Conservation (phyloP, 1,140 invertebrate species). For the Gonatopus flavifemur region DNA sequence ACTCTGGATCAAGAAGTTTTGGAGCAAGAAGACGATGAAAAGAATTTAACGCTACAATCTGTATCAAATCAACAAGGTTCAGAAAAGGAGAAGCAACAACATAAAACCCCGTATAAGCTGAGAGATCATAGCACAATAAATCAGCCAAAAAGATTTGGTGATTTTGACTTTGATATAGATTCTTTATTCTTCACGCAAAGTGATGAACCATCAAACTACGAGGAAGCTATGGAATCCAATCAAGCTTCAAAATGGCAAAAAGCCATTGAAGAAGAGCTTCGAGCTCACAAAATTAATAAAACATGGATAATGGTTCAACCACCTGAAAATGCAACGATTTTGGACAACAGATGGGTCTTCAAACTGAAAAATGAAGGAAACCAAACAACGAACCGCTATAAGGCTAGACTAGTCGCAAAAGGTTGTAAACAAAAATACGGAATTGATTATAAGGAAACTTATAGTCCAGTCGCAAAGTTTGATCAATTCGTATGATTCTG, state of each 20-base stretch:
- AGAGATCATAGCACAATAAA: no score
- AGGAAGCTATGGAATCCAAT: slow-evolving; percentile 7
- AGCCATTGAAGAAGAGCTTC: not conserved
- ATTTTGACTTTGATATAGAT: no score
- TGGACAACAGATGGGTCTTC: not conserved
- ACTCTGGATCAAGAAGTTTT: no score
- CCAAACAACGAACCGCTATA: slow-evolving; percentile 33
- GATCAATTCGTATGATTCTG: slow-evolving; percentile 30
- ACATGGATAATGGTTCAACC: slow-evolving; percentile 2
- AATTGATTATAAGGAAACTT: slow-evolving; percentile 34
- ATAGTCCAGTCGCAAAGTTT: slow-evolving; percentile 34
- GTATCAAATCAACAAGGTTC: no score
- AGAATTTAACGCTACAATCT: no score
- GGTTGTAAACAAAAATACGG: slow-evolving; percentile 25
- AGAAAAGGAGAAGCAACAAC: no score
- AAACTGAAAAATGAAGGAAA: slow-evolving; percentile 27
- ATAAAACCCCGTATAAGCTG: no score
- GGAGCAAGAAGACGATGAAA: no score
- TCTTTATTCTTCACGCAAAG: no score
- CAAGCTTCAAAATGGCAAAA: not conserved
- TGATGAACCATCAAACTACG: no score
- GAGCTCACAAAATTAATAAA: slow-evolving; percentile 5
- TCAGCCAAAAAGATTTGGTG: no score
- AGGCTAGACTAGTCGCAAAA: no score
- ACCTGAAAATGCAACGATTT: not conserved